Conservation (phyloP, 2,113 vertebrate species). For the Alouatta palliata region DNA sequence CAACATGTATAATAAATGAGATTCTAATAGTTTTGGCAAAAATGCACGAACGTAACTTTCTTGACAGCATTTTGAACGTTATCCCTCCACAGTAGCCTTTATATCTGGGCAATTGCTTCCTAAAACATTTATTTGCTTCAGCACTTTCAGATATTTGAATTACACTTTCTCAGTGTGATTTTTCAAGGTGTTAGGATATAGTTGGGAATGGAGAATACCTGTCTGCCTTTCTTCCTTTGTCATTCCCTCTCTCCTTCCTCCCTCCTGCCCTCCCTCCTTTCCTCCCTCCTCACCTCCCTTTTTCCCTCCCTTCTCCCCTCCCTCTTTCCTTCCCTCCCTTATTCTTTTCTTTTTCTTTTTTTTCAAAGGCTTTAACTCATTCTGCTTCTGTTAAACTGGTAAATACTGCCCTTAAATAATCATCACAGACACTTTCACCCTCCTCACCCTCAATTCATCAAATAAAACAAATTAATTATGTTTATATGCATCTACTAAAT, state of each 20-base stretch:
- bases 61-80: background rate
- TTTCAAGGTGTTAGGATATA: background rate
- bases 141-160: background rate
- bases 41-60: background rate
- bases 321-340: background rate
- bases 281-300: background rate
- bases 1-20: background rate
- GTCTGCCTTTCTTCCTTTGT: background rate
- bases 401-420: slow-evolving; percentile 15
- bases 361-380: background rate
- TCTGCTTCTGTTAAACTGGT: background rate
- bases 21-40: background rate
- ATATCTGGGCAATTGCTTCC: background rate
- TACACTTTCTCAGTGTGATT: background rate
- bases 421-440: background rate
- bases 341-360: background rate
- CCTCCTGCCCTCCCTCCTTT: background rate
- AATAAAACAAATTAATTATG: background rate
- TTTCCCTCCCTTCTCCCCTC: background rate
- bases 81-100: background rate
- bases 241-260: no score
- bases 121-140: background rate
- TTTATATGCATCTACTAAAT: background rate
- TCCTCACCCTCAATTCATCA: background rate
- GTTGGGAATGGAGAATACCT: background rate